These are phyloP conservation scores for Drosophila falleni DNA, from an alignment of 2,888 invertebrate genomes.

Conservation along the genomic window DNA sequence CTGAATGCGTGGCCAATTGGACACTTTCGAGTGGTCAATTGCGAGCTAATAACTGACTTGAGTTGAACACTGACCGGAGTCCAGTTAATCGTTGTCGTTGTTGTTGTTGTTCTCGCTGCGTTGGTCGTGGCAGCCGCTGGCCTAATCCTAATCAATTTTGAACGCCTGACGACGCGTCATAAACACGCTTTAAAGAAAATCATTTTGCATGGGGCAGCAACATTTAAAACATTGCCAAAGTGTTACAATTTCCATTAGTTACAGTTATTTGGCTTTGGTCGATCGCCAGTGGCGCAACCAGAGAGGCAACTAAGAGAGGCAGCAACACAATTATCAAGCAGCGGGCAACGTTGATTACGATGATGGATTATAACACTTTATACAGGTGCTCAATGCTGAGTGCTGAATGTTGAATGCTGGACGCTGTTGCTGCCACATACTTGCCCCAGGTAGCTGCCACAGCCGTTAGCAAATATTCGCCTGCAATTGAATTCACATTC, in stretches of 20 bases:
- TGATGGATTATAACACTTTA: slow-evolving; percentile 81
- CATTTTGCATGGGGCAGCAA: slow-evolving; percentile 58
- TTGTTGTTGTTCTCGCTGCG: slow-evolving; percentile 11
- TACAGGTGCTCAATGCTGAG: slow-evolving; percentile 36
- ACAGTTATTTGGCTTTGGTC: slow-evolving; percentile 74
- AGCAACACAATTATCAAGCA: slow-evolving; percentile 70
- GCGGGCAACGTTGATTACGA: slow-evolving; percentile 73
- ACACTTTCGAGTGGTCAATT: slow-evolving; percentile 46
- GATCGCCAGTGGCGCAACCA: slow-evolving; percentile 69
- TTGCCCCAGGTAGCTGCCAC: slow-evolving; percentile 14
- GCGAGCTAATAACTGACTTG: slow-evolving; percentile 55
- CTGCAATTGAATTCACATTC: slow-evolving; percentile 14
- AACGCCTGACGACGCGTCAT: slow-evolving; percentile 80
- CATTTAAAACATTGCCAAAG: slow-evolving; percentile 76
- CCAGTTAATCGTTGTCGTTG: slow-evolving; percentile 46
- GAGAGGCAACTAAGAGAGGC: slow-evolving; percentile 31
- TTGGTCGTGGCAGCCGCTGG: slow-evolving; percentile 43
- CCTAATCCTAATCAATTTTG: slow-evolving; percentile 79
- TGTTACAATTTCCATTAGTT: slow-evolving; percentile 81
- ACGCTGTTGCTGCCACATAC: neutral
- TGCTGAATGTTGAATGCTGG: neutral
- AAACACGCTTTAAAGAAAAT: slow-evolving; percentile 74
- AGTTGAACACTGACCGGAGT: slow-evolving; percentile 37
- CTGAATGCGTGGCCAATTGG: slow-evolving; percentile 68
- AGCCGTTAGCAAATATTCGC: slow-evolving; percentile 4